Evolutionary conservation across 2,888 invertebrate species (phyloP), one percentile per base, ranked within the genome.

Genomic region (Tineola bisselliella): DNA sequence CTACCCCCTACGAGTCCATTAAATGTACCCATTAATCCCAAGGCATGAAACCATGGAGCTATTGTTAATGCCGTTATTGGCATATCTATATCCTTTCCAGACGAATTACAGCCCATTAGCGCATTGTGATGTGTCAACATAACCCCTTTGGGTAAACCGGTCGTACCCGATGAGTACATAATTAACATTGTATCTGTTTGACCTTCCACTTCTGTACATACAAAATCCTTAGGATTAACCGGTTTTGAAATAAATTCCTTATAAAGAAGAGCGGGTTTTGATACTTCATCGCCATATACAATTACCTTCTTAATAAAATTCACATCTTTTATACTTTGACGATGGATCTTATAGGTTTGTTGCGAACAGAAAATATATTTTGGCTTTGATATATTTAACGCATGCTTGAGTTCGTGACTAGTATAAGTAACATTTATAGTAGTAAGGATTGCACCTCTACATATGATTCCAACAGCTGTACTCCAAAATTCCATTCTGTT

Each of bases 101-200:
- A 62, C 58, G 31, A 33, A 58, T 71, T 69, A 81, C 81, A 72
- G 11, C 31, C 61, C 52, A 68, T 61, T 0, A 83, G 62, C 0
- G 76, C 65, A 65, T 79, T 83, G 0, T 73, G 61, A 65, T 84
- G 84, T 0, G 82, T 75, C 18, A 76, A 30, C 74, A 80, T 74
- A 0, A 84, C 84, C 2, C 83, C 84, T 65, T 84, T 84, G 0
- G 83, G 78, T 58, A 84, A 10, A 0, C 84, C 84, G 0, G 84
- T 84, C 0, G 84, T 84, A 0, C 84, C 84, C 1, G 84, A 84
- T 0, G 84, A 84, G 62, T 82, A 84, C 19, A 83, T 52, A 15
- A 84, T 70, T 8, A 79, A 67, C 11, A 73, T 33, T 0, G 73
- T 67, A 31, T 84, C 84, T 0, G 60, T 66, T 38, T 76, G 73